Base-by-base conservation (phyloP, 2,113 vertebrate genomes). In the Alligator sinensis region DNA sequence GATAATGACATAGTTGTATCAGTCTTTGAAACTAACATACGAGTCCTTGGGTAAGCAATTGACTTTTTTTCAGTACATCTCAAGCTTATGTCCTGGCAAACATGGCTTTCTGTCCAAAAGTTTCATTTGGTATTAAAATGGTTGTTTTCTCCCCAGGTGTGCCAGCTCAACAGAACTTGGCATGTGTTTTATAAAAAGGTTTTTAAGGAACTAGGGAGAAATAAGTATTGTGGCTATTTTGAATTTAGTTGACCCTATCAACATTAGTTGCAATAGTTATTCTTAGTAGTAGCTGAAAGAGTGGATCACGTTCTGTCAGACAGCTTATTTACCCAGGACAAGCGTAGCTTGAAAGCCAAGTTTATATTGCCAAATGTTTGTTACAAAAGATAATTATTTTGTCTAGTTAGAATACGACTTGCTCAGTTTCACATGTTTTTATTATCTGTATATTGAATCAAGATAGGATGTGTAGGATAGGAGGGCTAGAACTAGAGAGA, bases 1-100 rank as follows among this genome's bases (percentile, higher is more conserved):
- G 99, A 99, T 97, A 99, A 99, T 13, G 99, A 99, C 96, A 98
- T 99, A 34, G 99, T 99, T 60, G 99, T 99, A 30, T 99, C 99
- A 14, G 99, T 99, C 83, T 99, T 99, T 94, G 99, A 99, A 98
- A 99, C 99, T 97, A 99, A 99, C 98, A 99, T 99, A 95, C 98
- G 99, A 97, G 99, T 99, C 91, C 98, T 99, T 80, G 99, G 99
- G 99, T 99, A 96, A 99, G 99, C 97, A 87, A 61, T 38, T 64
- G 93, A 2, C 28, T 5, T 30, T 5, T 93, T 91, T 93, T 84
- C 60, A 54, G 13, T 82, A 22, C 59, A 72, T 60, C 16, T 91
- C 77, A n/a, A 60, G 47, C 28, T 63, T 19, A 14, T 68, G 58
- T 83, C 55, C 72, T 78, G 47, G 58, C 70, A 76, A 19, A 22